phyloP scores from a whole-genome alignment of 2,888 invertebrate species.

The Arctia plantaginis region DNA sequence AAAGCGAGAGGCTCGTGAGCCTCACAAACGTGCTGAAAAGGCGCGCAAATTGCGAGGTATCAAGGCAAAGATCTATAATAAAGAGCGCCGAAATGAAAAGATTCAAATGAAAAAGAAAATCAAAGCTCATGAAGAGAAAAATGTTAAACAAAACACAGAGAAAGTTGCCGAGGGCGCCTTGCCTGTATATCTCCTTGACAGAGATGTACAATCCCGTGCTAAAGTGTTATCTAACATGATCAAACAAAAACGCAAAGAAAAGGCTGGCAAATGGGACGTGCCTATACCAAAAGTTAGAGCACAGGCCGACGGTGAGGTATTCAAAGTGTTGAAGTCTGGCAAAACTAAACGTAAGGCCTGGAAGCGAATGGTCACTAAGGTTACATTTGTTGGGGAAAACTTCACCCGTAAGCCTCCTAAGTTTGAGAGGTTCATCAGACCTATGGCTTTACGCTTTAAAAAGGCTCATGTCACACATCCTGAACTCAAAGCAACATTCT shows the following conservation, averaged over 20 bases:
- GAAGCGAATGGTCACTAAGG: constrained; percentile 99
- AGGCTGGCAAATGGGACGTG: constrained; percentile 99
- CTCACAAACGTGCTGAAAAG: constrained; percentile 95
- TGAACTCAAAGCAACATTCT: constrained; percentile 99
- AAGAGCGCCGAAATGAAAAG: constrained; percentile 98
- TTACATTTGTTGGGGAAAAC: constrained; percentile 98
- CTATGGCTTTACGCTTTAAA: constrained; percentile 98
- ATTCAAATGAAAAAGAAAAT: constrained; percentile 99
- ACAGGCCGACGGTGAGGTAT: constrained; percentile 98
- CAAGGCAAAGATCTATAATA: constrained; percentile 99
- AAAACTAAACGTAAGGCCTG: constrained; percentile 98
- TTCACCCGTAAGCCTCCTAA: constrained; percentile 99
- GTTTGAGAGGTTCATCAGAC: constrained; percentile 99
- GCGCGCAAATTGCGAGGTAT: constrained; percentile 97
- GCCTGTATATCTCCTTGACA: constrained; percentile 98
- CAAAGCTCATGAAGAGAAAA: constrained; percentile 98
- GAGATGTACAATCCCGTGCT: constrained; percentile 97
- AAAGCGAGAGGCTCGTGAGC: constrained; percentile 97
- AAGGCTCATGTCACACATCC: constrained; percentile 99
- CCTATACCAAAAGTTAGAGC: constrained; percentile 99
- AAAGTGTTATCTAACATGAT: constrained; percentile 99
- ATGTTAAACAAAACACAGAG: constrained; percentile 94
- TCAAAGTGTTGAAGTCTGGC: constrained; percentile 96
- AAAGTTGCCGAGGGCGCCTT: constrained; percentile 96
- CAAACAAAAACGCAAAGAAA: constrained; percentile 99